These are phyloP conservation scores for Delichon dasypus DNA, from an alignment of 2,797 vertebrate genomes.

Conservation along the genomic window DNA sequence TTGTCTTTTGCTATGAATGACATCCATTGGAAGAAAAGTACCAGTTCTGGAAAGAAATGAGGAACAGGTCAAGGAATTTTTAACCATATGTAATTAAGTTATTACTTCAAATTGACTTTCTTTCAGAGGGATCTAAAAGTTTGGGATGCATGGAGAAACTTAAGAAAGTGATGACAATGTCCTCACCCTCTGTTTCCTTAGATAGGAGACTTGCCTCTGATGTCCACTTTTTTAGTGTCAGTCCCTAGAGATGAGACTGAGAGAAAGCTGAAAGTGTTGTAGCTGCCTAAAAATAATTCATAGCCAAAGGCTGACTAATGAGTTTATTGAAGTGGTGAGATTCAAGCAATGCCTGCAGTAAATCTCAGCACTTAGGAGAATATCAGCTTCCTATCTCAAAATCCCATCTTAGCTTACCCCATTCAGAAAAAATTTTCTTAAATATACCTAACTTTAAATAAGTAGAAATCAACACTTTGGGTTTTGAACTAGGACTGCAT, in stretches of 20 bases:
- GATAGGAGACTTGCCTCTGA: not conserved
- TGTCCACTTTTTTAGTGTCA: not conserved
- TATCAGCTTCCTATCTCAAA: not conserved
- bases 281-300: not conserved
- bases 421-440: not conserved
- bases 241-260: not conserved
- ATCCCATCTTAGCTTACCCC: not conserved
- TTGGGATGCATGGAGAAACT: not conserved
- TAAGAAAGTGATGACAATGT: not conserved
- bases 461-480: not conserved
- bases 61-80: not conserved
- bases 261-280: not conserved
- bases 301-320: not conserved
- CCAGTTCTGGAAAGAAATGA: not conserved
- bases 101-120: not conserved
- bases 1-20: not conserved
- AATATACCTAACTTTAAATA: not conserved
- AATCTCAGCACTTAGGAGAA: not conserved
- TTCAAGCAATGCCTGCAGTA: not conserved
- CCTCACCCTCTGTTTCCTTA: not conserved
- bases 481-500: not conserved
- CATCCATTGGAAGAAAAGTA: not conserved
- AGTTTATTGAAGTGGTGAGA: not conserved
- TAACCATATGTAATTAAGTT: not conserved
- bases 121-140: not conserved